These are phyloP conservation scores for Cyphomyrus discorhynchus DNA, from an alignment of 2,113 vertebrate genomes.

Conservation along the genomic window DNA sequence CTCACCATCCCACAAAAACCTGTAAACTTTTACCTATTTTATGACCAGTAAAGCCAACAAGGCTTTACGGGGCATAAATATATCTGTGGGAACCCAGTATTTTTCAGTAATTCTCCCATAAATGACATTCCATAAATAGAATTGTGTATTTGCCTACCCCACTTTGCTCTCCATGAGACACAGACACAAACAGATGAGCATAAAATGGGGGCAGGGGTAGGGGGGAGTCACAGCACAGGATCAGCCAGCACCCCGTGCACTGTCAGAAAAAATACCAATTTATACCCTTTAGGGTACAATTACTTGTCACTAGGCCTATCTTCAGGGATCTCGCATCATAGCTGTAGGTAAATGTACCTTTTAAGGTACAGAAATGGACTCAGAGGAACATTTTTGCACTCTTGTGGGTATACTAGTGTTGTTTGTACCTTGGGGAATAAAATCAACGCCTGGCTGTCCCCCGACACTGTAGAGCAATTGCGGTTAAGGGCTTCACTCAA, in stretches of 20 bases:
- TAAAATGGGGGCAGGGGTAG: no score
- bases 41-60: no score
- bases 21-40: no score
- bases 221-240: not conserved
- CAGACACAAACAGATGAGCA: no score
- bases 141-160: no score
- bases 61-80: no score
- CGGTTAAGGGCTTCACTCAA: not conserved
- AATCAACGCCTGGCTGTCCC: not conserved
- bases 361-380: not conserved
- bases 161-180: no score
- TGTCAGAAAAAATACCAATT: not conserved
- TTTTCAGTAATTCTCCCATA: no score
- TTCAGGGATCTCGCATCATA: not conserved
- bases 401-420: not conserved
- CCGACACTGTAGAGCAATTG: not conserved
- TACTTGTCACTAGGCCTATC: not conserved
- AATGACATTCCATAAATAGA: no score
- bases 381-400: not conserved
- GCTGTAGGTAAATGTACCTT: not conserved
- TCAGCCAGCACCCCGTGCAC: not conserved
- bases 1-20: not conserved
- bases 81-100: no score
- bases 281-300: not conserved
- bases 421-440: not conserved